phyloP scores from a whole-genome alignment of 2,888 invertebrate species.

The Hartigia nigra region DNA sequence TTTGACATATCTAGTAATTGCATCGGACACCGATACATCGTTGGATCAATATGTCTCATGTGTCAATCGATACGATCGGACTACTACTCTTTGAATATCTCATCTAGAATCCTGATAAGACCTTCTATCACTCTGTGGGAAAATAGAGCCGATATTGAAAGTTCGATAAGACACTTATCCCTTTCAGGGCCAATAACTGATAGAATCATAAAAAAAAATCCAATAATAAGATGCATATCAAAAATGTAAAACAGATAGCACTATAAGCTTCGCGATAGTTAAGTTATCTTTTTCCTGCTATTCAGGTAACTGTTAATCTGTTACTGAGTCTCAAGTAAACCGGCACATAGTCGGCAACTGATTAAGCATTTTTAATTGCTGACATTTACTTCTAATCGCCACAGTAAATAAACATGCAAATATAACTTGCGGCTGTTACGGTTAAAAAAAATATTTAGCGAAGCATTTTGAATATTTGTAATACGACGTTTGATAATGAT shows the following conservation, averaged over 20 bases:
- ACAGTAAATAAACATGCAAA: too few species aligned
- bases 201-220: neutral
- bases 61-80: neutral
- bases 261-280: neutral
- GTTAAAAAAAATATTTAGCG: too few species aligned
- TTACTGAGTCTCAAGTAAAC: too few species aligned
- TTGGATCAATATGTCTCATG: neutral
- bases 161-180: neutral
- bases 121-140: neutral
- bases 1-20: neutral
- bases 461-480: too few species aligned
- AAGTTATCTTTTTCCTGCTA: too few species aligned
- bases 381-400: too few species aligned
- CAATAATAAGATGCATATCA: neutral
- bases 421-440: too few species aligned
- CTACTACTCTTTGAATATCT: neutral
- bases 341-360: too few species aligned
- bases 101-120: neutral
- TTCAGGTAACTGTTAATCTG: neutral
- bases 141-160: neutral
- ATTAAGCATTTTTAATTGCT: too few species aligned
- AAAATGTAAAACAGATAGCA: neutral
- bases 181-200: neutral
- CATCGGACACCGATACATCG: neutral
- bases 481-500: too few species aligned